Conservation (phyloP, 2,888 invertebrate genomes). For the Antitype chi region DNA sequence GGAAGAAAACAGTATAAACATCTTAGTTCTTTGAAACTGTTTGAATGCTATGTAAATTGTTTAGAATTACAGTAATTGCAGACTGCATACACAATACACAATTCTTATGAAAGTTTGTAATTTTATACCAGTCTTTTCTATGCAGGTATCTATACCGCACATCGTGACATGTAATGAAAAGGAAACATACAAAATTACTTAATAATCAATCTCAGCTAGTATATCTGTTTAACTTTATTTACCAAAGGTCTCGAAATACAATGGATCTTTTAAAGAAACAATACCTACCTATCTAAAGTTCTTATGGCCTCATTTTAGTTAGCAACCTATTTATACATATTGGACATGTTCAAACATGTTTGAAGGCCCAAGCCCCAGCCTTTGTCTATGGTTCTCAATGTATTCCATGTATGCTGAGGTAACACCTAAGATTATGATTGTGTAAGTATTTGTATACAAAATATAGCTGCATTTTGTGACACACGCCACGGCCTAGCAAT, state of each 20-base stretch:
- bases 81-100: conserved; percentile 20
- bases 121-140: background rate
- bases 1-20: conserved; percentile 37
- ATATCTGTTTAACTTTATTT: background rate
- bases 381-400: conserved; percentile 61
- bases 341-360: conserved; percentile 73
- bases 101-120: conserved; percentile 32
- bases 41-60: conserved; percentile 31
- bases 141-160: conserved; percentile 5
- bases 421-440: conserved; percentile 45
- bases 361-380: conserved; percentile 55
- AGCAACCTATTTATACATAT: conserved; percentile 23
- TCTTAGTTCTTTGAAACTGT: conserved; percentile 33
- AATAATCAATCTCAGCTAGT: background rate
- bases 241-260: conserved; percentile 7
- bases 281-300: background rate
- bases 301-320: conserved; percentile 3
- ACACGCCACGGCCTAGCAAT: conserved; percentile 35
- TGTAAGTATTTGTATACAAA: conserved; percentile 53
- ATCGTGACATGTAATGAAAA: background rate
- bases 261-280: conserved; percentile 4
- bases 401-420: conserved; percentile 60
- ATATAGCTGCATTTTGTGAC: conserved; percentile 49
- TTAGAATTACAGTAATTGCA: conserved; percentile 38
- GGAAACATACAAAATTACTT: background rate